Base-by-base conservation (phyloP, 2,113 vertebrate species). In the Ammospiza nelsoni region DNA sequence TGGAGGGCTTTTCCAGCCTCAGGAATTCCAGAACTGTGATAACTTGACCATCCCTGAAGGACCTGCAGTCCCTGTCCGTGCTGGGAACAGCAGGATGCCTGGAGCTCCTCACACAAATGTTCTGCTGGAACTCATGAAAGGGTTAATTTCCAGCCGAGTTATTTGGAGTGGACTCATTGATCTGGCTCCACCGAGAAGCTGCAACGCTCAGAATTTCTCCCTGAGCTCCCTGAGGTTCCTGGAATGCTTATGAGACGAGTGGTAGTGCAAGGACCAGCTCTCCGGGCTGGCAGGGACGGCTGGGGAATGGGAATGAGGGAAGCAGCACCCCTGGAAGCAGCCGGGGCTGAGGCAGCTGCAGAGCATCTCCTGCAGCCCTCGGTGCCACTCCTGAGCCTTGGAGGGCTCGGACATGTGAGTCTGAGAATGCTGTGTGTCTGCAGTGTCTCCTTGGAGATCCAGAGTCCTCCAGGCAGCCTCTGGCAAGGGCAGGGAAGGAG, bases 1-100 rank as follows among this genome's bases (percentile, higher is more conserved):
- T 4, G 79, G 35, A 1, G 46, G 25, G 21, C 2, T 84, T 84
- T 31, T 22, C 68, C 68, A 25, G 0, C 39, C 48, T 5, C 39
- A 18, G 17, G 0, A 17, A 7, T 7, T 2, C 39, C n/a, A 43
- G 33, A 6, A 23, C 2, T 55, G 27, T 33, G 49, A 4, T 31
- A 9, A 9, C 9, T 1, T 0, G 17, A 9, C 7, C 39, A 2
- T 6, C 27, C 44, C 49, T 6, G 0, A 4, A 48, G 54, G 46
- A n/a, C 10, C 48, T 54, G 65, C 22, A 16, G 24, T 16, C 19
- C 2, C 23, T 6, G 8, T 2, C 49, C n/a, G 1, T 12, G 3
- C 27, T 71, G 89, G n/a, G 18, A 63, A 7, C 67, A 66, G 39
- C 58, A 65, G 67, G 21, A 19, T 11, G 35, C 20, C 46, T 78